These are phyloP conservation scores for Capitella teleta DNA, from an alignment of 1,140 invertebrate genomes.

Conservation along the genomic window DNA sequence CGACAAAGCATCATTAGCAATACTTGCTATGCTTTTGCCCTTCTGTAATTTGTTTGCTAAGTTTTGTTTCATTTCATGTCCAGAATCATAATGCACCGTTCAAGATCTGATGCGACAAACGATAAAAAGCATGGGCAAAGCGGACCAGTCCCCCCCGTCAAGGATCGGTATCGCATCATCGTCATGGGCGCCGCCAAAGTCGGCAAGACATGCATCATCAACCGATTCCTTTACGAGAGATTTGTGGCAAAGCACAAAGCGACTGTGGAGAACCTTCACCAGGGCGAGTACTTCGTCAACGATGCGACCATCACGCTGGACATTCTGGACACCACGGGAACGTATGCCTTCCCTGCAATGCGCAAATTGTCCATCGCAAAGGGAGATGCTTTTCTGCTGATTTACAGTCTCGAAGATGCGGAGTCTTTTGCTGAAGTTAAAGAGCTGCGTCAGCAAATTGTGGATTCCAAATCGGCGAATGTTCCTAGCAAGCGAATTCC, in stretches of 20 bases:
- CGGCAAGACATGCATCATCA: slow-evolving; percentile 66
- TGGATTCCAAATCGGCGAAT: not conserved
- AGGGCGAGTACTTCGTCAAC: slow-evolving; percentile 36
- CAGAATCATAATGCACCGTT: no score
- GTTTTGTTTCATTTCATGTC: no score
- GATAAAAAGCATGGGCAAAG: no score
- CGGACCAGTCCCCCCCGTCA: no score
- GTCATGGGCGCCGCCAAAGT: slow-evolving; percentile 7
- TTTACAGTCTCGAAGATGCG: slow-evolving; percentile 44
- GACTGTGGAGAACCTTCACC: slow-evolving; percentile 56
- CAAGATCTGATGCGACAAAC: no score
- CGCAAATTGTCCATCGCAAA: slow-evolving; percentile 95
- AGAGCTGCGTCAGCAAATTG: not conserved
- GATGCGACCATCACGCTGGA: slow-evolving; percentile 4
- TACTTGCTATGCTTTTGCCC: no score
- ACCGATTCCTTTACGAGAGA: slow-evolving; percentile 94
- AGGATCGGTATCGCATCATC: slow-evolving; percentile 2
- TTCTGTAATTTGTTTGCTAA: no score
- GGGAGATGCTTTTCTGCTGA: slow-evolving; percentile 51
- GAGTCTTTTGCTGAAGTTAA: slow-evolving; percentile 11
- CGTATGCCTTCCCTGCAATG: slow-evolving; percentile 99
- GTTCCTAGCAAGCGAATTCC: not conserved
- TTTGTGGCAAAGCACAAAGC: slow-evolving; percentile 97
- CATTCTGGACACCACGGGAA: slow-evolving; percentile 69
- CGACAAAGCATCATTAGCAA: no score